Percentiles rank a stretch among this genome's conserved stretches.
Conservation (phyloP, 2,797 vertebrate species). For the Aphelocoma californica region DNA sequence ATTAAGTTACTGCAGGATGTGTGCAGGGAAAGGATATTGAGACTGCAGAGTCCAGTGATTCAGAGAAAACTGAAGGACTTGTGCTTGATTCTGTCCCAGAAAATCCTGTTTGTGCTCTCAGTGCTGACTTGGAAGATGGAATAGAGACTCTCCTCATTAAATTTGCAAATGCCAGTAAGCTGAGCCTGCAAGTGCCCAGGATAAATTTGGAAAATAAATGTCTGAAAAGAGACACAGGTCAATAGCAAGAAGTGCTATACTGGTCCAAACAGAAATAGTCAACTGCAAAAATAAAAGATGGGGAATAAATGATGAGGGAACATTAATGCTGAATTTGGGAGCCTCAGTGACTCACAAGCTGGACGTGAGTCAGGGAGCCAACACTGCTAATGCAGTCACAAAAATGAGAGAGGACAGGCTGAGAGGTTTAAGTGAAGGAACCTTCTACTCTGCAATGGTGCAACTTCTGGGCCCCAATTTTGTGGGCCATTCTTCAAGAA, state of each 20-base stretch:
- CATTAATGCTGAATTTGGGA: background rate
- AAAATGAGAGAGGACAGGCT: background rate
- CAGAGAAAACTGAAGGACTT: background rate
- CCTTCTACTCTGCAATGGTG: background rate
- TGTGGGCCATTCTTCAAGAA: background rate
- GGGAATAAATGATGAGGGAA: background rate
- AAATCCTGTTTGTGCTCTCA: background rate
- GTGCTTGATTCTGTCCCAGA: background rate
- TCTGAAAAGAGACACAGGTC: background rate
- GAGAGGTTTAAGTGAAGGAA: background rate
- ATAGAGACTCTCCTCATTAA: background rate
- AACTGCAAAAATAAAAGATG: background rate
- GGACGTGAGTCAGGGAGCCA: background rate
- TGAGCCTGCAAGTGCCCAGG: background rate
- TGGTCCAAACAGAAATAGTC: background rate
- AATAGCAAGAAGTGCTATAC: background rate
- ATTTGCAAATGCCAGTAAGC: background rate
- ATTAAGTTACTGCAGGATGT: background rate
- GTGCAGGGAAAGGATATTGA: background rate
- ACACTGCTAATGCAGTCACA: background rate
- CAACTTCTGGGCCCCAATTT: background rate
- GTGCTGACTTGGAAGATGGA: background rate
- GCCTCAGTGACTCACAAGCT: background rate
- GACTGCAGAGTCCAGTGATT: background rate
- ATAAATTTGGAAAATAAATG: background rate